Evolutionary conservation across 2,113 vertebrate species (phyloP).

Genomic region (Ailuropoda melanoleuca): DNA sequence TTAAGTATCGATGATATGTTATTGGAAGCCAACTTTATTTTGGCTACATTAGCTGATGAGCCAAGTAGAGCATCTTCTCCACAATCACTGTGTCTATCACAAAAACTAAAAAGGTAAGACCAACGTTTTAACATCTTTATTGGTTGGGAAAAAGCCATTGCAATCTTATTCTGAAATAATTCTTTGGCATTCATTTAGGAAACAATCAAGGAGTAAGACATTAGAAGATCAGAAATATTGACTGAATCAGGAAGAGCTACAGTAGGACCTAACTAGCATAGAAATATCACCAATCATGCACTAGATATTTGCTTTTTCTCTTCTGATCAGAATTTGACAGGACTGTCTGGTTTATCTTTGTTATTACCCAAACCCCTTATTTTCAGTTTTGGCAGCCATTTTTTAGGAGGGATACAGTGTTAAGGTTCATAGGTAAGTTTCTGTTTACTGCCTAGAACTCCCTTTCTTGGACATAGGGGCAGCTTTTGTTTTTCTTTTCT

Average conservation of each 20-base stretch:
- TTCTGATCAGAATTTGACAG: background rate
- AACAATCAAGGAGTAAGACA: background rate
- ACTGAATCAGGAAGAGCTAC: background rate
- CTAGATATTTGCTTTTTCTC: background rate
- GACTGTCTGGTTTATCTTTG: background rate
- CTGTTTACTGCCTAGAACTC: background rate
- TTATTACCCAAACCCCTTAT: background rate
- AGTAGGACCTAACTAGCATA: background rate
- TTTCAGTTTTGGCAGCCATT: background rate
- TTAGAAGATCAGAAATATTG: background rate
- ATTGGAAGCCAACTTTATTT: slow-evolving; percentile 91
- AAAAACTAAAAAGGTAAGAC: slow-evolving; percentile 75
- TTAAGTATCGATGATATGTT: slow-evolving; percentile 90
- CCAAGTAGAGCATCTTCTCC: slow-evolving; percentile 77
- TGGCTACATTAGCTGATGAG: slow-evolving; percentile 89
- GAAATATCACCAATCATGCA: background rate
- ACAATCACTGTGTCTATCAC: slow-evolving; percentile 48
- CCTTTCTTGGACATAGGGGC: background rate
- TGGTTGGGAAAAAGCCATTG: background rate
- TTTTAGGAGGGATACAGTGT: background rate
- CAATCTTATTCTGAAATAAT: background rate
- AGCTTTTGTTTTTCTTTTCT: background rate
- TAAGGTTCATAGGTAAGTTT: background rate
- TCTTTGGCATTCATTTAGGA: background rate
- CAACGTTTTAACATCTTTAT: background rate